Evolutionary conservation across 2,888 invertebrate species (phyloP).

Genomic region (Tanypteryx hageni): DNA sequence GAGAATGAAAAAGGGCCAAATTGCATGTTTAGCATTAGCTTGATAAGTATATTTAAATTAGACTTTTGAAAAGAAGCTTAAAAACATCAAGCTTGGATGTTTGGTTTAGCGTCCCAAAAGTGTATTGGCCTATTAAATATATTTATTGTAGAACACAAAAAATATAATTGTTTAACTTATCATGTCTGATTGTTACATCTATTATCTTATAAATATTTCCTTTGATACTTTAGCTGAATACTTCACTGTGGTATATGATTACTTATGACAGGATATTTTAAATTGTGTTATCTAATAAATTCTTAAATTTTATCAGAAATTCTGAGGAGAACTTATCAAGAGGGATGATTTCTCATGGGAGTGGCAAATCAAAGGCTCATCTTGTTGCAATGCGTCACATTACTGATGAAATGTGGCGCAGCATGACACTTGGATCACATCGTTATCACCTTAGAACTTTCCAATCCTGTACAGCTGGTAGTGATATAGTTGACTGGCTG

Average conservation of each 20-base stretch:
- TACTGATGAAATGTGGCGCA: conserved; percentile 55
- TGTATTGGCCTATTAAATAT: too few species aligned
- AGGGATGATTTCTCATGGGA: conserved; percentile 42
- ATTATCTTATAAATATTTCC: not conserved
- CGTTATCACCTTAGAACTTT: conserved; percentile 86
- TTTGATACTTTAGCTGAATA: not conserved
- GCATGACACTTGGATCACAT: conserved; percentile 74
- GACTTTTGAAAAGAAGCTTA: too few species aligned
- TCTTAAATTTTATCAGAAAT: conserved; percentile 70
- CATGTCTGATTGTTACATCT: too few species aligned
- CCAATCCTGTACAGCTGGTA: conserved; percentile 86
- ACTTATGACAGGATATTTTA: not conserved
- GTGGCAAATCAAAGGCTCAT: conserved; percentile 70
- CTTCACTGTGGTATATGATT: not conserved
- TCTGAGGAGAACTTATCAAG: not conserved
- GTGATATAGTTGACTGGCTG: conserved; percentile 90
- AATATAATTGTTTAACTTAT: too few species aligned
- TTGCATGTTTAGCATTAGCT: too few species aligned
- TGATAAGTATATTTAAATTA: too few species aligned
- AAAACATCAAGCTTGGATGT: too few species aligned
- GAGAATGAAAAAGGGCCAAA: too few species aligned
- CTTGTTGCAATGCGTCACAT: conserved; percentile 34
- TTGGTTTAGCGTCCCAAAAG: too few species aligned
- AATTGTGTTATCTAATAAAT: not conserved
- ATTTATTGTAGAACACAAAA: too few species aligned